These are phyloP conservation scores for Enteromius afrohamiltoni DNA, from an alignment of 2,797 vertebrate species.

Conservation along the genomic window DNA sequence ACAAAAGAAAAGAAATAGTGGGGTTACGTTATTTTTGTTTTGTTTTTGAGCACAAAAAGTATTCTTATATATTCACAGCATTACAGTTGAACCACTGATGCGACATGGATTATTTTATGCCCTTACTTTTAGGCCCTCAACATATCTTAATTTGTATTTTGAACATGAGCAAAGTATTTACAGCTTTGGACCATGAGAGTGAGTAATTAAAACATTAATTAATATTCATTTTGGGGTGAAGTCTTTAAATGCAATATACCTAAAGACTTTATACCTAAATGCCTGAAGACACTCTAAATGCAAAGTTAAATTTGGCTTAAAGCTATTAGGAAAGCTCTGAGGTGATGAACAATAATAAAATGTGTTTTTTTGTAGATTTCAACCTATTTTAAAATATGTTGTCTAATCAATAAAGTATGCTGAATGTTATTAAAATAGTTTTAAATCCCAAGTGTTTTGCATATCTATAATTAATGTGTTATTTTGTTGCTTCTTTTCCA, in stretches of 20 bases:
- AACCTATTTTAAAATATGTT: neutral
- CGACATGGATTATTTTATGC: no score
- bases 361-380: neutral
- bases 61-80: neutral
- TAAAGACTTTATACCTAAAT: neutral
- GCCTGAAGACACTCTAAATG: neutral
- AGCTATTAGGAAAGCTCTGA: neutral
- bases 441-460: neutral
- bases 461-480: neutral
- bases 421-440: neutral
- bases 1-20: no score
- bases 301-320: neutral
- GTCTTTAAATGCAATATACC: neutral
- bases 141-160: neutral
- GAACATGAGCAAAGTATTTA: neutral
- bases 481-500: conserved; percentile 42
- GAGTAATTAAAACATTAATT: neutral
- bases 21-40: no score
- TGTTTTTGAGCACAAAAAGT: neutral
- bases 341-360: neutral
- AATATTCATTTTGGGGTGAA: neutral
- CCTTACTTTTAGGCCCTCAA: no score
- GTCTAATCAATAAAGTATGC: neutral
- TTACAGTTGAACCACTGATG: neutral
- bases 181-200: neutral